Evolutionary conservation across 2,797 vertebrate genomes (phyloP).

Genomic region (Sphenopsis melanotis): DNA sequence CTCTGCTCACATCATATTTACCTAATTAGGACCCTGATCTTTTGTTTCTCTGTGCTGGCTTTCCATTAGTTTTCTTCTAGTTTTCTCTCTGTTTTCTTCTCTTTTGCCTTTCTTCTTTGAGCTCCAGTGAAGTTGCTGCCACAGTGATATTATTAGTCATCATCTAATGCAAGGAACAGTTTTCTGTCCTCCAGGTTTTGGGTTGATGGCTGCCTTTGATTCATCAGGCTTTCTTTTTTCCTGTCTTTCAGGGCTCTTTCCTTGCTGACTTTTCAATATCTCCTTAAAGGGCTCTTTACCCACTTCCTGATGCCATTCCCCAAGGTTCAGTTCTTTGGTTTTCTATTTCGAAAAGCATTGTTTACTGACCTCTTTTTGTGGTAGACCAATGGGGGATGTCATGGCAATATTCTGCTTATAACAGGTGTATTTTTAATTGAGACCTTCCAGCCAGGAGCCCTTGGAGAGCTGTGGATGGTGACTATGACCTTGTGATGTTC

Average conservation of each 20-base stretch:
- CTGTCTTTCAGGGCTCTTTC: not conserved
- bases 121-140: not conserved
- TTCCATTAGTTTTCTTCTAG: not conserved
- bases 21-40: not conserved
- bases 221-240: not conserved
- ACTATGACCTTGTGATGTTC: not conserved
- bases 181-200: not conserved
- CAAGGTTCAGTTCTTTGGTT: not conserved
- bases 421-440: not conserved
- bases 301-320: not conserved
- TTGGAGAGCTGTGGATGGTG: not conserved
- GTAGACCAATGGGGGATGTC: not conserved
- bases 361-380: not conserved
- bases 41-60: not conserved
- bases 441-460: not conserved
- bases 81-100: not conserved
- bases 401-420: not conserved
- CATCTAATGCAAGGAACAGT: not conserved
- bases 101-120: not conserved
- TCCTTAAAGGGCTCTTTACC: not conserved
- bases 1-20: not conserved
- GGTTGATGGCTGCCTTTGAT: not conserved
- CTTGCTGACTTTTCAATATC: not conserved
- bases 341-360: not conserved
- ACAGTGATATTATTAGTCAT: not conserved